Evolutionary conservation across 2,113 vertebrate species (phyloP).

Genomic region (Rhadina sibilatrix): DNA sequence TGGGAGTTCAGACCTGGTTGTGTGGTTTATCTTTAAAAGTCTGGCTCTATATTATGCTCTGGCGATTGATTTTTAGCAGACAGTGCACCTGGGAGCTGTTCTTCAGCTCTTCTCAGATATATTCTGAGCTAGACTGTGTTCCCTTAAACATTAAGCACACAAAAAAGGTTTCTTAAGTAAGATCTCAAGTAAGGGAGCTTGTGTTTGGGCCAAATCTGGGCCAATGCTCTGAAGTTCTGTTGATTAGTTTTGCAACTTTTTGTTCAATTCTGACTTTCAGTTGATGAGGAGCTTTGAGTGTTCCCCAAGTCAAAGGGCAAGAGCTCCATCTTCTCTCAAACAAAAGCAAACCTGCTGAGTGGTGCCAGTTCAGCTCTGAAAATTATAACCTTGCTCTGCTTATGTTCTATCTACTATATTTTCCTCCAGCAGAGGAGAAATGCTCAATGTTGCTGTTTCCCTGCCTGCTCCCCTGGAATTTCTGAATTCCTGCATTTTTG

Average conservation of each 20-base stretch:
- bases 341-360: neutral
- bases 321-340: neutral
- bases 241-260: neutral
- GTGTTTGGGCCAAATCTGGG: neutral
- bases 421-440: neutral
- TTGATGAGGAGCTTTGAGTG: neutral
- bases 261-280: neutral
- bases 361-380: neutral
- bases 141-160: neutral
- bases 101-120: neutral
- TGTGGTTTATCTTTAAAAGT: neutral
- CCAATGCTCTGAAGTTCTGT: neutral
- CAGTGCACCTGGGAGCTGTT: neutral
- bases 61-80: neutral
- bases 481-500: neutral
- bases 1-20: neutral
- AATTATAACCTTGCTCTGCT: neutral
- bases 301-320: neutral
- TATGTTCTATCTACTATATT: neutral
- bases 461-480: neutral
- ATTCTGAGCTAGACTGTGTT: neutral
- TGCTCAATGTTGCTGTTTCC: neutral
- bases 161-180: neutral
- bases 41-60: neutral
- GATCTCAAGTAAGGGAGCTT: neutral